phyloP scores from a whole-genome alignment of 2,113 vertebrate genomes.

The Ancistrus triradiatus region DNA sequence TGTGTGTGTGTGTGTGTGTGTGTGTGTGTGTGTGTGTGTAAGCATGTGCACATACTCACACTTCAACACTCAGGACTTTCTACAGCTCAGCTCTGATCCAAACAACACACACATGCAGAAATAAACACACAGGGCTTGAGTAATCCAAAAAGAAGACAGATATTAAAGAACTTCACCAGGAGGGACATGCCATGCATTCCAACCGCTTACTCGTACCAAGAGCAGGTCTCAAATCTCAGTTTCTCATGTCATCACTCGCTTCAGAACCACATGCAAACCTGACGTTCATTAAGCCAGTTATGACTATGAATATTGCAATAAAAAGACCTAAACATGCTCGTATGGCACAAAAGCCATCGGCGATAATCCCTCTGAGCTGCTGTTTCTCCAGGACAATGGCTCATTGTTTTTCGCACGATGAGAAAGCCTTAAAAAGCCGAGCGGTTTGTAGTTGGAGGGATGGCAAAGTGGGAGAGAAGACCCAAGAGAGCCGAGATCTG shows the following conservation, averaged over 20 bases:
- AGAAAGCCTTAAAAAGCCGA: slow-evolving; percentile 20
- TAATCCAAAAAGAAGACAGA: slow-evolving; percentile 36
- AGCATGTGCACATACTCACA: slow-evolving; percentile 20
- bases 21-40: not conserved
- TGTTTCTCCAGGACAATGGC: slow-evolving; percentile 16
- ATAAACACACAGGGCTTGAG: slow-evolving; percentile 30
- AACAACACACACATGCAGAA: slow-evolving; percentile 29
- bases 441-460: slow-evolving; percentile 11
- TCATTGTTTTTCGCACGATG: slow-evolving; percentile 25
- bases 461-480: slow-evolving; percentile 6
- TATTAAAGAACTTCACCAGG: slow-evolving; percentile 35
- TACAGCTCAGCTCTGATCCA: slow-evolving; percentile 24
- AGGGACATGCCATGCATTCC: slow-evolving; percentile 35
- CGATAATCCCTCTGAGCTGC: slow-evolving; percentile 21
- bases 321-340: slow-evolving; percentile 5
- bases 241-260: slow-evolving; percentile 13
- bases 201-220: slow-evolving; percentile 14
- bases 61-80: slow-evolving; percentile 16
- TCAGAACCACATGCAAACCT: slow-evolving; percentile 7
- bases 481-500: slow-evolving; percentile 15
- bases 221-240: slow-evolving; percentile 25
- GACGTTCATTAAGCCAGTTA: not conserved
- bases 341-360: slow-evolving; percentile 4
- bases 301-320: not conserved
- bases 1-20: too few species aligned